Percentiles rank a stretch among this genome's conserved stretches.
Evolutionary conservation across 2,797 vertebrate genomes (phyloP).

Genomic region (Glyptemys insculpta): DNA sequence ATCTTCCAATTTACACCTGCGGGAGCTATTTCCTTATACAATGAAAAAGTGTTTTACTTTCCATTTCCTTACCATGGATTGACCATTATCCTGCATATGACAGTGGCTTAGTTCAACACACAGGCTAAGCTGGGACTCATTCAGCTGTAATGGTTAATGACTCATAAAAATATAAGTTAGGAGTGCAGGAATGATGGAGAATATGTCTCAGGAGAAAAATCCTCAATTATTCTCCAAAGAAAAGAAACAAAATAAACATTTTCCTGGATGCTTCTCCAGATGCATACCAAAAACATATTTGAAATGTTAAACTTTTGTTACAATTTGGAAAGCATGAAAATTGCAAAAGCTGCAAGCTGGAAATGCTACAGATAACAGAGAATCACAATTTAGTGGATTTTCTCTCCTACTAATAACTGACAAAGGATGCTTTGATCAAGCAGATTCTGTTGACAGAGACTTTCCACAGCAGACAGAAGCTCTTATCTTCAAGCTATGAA

Average conservation of each 20-base stretch:
- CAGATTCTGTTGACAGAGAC: slow-evolving; percentile 77
- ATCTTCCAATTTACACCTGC: neutral
- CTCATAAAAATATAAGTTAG: neutral
- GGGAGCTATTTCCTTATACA: slow-evolving; percentile 9
- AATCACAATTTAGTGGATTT: slow-evolving; percentile 76
- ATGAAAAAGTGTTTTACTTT: slow-evolving; percentile 1
- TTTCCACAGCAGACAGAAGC: slow-evolving; percentile 76
- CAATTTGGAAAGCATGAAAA: slow-evolving; percentile 79
- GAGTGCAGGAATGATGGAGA: slow-evolving; percentile 25
- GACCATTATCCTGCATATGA: neutral
- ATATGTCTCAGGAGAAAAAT: neutral
- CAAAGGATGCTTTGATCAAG: slow-evolving; percentile 81
- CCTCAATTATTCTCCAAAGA: slow-evolving; percentile 29
- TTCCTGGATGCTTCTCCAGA: slow-evolving; percentile 13
- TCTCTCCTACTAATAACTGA: slow-evolving; percentile 78
- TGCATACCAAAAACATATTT: slow-evolving; percentile 57
- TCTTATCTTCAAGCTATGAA: slow-evolving; percentile 80
- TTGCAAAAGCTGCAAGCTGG: slow-evolving; percentile 75
- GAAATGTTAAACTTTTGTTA: slow-evolving; percentile 75
- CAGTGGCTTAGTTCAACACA: neutral
- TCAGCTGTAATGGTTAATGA: slow-evolving; percentile 10
- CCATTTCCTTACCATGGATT: slow-evolving; percentile 13
- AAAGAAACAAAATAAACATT: slow-evolving; percentile 37
- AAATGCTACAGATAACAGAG: slow-evolving; percentile 73
- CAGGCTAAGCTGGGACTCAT: neutral